phyloP scores from a whole-genome alignment of 1,140 invertebrate species.

The Ctenoplectra terminalis region DNA sequence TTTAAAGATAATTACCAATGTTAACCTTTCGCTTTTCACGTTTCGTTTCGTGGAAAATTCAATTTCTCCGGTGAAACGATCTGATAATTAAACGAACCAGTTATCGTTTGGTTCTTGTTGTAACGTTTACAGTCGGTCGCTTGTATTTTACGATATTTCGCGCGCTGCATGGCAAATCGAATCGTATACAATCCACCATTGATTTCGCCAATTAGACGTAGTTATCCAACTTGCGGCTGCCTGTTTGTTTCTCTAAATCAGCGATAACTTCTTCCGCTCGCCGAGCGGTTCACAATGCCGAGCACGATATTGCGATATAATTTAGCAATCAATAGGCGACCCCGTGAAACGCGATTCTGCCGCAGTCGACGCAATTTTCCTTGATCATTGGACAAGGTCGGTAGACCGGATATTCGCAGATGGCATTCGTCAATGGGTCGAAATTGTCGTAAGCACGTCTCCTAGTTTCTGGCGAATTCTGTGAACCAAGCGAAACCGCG shows the following conservation, averaged over 20 bases:
- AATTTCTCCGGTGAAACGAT: neutral
- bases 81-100: neutral
- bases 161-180: neutral
- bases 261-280: neutral
- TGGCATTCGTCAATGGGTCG: constrained; percentile 24
- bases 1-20: neutral
- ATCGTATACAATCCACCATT: neutral
- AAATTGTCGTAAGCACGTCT: constrained; percentile 30
- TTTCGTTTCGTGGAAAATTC: neutral
- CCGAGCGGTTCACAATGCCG: neutral
- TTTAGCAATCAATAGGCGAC: constrained; percentile 1
- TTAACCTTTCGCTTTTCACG: neutral
- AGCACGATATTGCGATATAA: neutral
- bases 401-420: constrained; percentile 8
- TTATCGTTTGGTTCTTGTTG: neutral
- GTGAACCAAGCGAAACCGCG: constrained; percentile 2
- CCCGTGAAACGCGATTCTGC: constrained; percentile 18
- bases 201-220: neutral
- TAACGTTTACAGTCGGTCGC: neutral
- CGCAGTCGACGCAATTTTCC: constrained; percentile 7
- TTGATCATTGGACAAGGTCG: constrained; percentile 39
- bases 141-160: neutral
- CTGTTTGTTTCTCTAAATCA: neutral
- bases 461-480: constrained; percentile 1
- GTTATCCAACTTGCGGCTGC: neutral